Conservation (phyloP, 2,113 vertebrate genomes). For the Syngnathus typhle region DNA sequence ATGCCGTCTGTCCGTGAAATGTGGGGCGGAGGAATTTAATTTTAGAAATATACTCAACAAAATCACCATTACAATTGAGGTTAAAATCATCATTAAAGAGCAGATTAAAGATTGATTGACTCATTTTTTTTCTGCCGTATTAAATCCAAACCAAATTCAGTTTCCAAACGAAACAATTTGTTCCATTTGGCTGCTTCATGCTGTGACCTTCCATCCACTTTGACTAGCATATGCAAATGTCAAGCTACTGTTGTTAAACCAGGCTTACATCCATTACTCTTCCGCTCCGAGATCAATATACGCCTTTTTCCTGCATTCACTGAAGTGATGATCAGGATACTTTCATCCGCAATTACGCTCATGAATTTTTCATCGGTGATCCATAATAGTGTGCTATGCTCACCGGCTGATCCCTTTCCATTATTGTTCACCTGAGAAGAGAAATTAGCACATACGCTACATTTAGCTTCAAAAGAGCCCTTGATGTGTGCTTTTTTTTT, state of each 20-base stretch:
- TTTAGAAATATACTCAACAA: too few relatives aligned
- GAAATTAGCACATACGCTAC: not conserved
- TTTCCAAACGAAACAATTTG: not conserved
- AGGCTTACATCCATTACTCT: not conserved
- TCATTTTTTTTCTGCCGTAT: not conserved
- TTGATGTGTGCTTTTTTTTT: not conserved
- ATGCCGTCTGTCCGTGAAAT: not conserved
- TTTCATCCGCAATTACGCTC: conserved; percentile 13
- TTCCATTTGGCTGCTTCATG: not conserved
- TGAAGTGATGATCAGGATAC: not conserved
- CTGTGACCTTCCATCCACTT: not conserved
- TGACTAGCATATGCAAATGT: conserved; percentile 1
- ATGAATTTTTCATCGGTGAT: conserved; percentile 15
- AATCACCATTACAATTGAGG: too few relatives aligned
- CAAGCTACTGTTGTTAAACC: not conserved
- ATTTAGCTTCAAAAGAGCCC: not conserved
- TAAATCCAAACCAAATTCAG: not conserved
- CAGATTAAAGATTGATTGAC: too few relatives aligned
- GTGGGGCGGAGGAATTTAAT: not conserved
- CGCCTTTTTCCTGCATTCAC: not conserved
- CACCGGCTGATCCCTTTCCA: conserved; percentile 5
- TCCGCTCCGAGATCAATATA: conserved; percentile 9
- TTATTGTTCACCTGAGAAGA: conserved; percentile 10
- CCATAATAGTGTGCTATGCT: not conserved
- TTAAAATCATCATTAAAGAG: too few relatives aligned